Conservation (phyloP, 2,888 invertebrate species). For the Choreutis nemorana region DNA sequence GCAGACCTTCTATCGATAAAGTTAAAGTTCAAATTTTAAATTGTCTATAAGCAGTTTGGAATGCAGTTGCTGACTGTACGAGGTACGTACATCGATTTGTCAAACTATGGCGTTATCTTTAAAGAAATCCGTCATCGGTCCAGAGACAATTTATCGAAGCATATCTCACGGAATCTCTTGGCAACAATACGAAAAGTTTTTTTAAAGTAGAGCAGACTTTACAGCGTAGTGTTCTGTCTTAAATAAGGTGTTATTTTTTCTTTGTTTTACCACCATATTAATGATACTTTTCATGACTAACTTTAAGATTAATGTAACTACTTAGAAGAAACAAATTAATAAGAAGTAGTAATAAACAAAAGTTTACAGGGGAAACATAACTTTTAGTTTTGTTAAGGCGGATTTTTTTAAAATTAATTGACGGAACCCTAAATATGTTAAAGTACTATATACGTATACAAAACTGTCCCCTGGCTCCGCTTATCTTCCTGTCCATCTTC, state of each 20-base stretch:
- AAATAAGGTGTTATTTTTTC: slow-evolving; percentile 13
- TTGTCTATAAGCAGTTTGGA: too few relatives aligned
- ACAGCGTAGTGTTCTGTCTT: slow-evolving; percentile 5
- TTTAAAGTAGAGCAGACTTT: too few relatives aligned
- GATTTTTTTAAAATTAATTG: slow-evolving; percentile 5
- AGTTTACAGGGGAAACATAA: slow-evolving; percentile 2
- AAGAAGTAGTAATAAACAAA: slow-evolving; percentile 2
- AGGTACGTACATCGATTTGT: slow-evolving; percentile 57
- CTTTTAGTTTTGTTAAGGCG: slow-evolving; percentile 12
- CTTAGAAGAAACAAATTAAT: slow-evolving; percentile 1
- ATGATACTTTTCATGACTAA: slow-evolving; percentile 18
- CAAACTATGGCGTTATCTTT: slow-evolving; percentile 55
- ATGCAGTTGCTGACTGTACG: too few relatives aligned
- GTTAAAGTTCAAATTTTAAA: too few relatives aligned
- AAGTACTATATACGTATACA: slow-evolving; percentile 14
- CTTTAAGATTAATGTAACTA: slow-evolving; percentile 2
- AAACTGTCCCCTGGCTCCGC: slow-evolving; percentile 20
- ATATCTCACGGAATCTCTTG: slow-evolving; percentile 46
- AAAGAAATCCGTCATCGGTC: slow-evolving; percentile 53
- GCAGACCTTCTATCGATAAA: too few relatives aligned
- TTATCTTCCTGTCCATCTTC: slow-evolving; percentile 54
- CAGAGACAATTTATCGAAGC: slow-evolving; percentile 41
- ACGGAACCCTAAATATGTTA: background rate
- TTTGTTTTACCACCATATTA: slow-evolving; percentile 6
- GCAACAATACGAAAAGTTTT: slow-evolving; percentile 27